Base-by-base conservation (phyloP, 2,797 vertebrate genomes). In the Leuciscus waleckii region DNA sequence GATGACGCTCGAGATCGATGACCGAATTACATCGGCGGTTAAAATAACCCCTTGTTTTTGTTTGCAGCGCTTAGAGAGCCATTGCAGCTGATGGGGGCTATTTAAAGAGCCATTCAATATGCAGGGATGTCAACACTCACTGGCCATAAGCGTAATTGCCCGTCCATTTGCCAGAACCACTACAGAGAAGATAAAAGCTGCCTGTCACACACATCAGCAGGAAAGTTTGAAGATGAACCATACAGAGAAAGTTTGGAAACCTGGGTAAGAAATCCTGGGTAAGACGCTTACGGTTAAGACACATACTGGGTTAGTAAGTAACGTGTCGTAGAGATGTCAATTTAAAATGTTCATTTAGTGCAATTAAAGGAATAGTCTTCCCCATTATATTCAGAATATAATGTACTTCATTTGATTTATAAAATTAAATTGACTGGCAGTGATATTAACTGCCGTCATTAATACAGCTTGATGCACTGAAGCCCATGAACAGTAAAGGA, bases 81-180 rank as follows among this genome's bases (percentile, higher is more conserved):
- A 95, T 94, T 94, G 93, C 88, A 92, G 90, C 91, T 94, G 94
- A 95, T 95, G 94, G 92, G 93, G 93, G 92, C 93, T 95, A 93
- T 95, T 96, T 95, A 95, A 95, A 94, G 93, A 94, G 93, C 92
- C 93, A 94, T 95, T 94, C 94, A 95, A 94, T 95, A 95, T 94
- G 94, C 94, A 95, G 94, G 93, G 93, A 94, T 95, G 95, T 95
- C 95, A 96, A 94, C 92, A 93, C 93, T 94, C 94, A 94, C 93
- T 93, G 94, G 92, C 94, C 93, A 93, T 94, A 95, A 94, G 93
- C 69, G 94, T 95, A 95, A 96, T 95, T 96, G 94, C 94, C 91
- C 91, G 88, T 94, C 95, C 93, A 95, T 96, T 95, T 95, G 92
- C 91, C 88, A 91, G 88, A 93, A 92, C 91, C 90, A 91, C 91